Base-by-base conservation (phyloP, 2,113 vertebrate genomes). In the Syngnathus scovelli region DNA sequence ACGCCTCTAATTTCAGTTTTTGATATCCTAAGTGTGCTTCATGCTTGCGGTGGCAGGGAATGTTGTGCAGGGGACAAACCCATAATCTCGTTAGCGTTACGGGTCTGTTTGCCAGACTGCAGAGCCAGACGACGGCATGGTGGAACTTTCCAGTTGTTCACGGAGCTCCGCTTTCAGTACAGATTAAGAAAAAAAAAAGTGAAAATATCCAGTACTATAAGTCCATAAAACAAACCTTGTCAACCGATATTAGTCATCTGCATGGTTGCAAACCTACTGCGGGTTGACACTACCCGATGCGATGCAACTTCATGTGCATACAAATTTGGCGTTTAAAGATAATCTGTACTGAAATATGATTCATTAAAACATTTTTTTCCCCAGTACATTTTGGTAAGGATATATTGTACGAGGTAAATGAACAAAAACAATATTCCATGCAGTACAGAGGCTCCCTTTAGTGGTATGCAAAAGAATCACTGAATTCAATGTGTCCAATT, bases 1-100 rank as follows among this genome's bases (percentile, higher is more conserved):
- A 77, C 66, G 72, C 79, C 80, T 88, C 76, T 85, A 84, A 83
- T 84, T 87, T 85, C 73, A 78, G 67, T 85, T 86, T 80, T 85
- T 88, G 83, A 84, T 81, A 81, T 82, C 76, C 70, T 74, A 71
- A 81, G 70, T 83, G 69, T 82, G 75, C 72, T 85, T 86, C 68
- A 78, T 80, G 79, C 74, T 61, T 84, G 84, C 71, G 85, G 84
- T 77, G 63, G 78, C 73, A 67, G 18, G 80, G 80, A 83, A 82
- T 82, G 77, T 78, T 80, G 64, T 54, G 16, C 13, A 70, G 51
- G 71, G 82, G 79, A 81, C 79, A 80, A 78, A 76, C 83, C 76
- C 77, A 52, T 85, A 85, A 85, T 86, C 78, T 83, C 48, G 61
- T 44, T 41, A 64, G 77, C 72, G 80, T 80, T 81, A 79, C 77